These are phyloP conservation scores for Neomonachus schauinslandi DNA, from an alignment of 2,113 vertebrate species.

Conservation along the genomic window DNA sequence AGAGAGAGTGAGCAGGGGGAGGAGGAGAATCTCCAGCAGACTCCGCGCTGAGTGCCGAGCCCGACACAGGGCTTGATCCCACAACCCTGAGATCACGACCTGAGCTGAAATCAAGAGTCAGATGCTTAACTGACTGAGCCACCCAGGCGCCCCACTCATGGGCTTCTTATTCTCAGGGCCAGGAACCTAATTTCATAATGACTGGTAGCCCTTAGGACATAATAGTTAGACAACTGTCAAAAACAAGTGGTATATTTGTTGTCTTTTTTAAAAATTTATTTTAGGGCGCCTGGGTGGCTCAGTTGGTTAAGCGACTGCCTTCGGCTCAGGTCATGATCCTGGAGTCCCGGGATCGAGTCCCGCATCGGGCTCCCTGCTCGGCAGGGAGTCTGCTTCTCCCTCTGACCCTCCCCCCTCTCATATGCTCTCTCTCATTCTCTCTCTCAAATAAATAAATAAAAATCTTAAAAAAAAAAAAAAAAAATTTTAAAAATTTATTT, in stretches of 20 bases:
- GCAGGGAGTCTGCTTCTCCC: no score
- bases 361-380: no score
- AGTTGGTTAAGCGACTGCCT: no score
- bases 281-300: no score
- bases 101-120: not conserved
- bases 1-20: not conserved
- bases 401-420: no score
- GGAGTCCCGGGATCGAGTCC: no score
- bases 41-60: not conserved
- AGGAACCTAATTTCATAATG: not conserved
- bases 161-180: not conserved
- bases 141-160: not conserved
- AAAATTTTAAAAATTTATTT: not conserved
- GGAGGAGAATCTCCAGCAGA: not conserved
- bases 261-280: not conserved
- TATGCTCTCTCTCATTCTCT: no score
- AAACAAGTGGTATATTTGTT: not conserved
- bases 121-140: not conserved
- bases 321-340: no score
- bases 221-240: not conserved
- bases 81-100: not conserved
- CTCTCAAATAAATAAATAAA: no score
- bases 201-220: not conserved
- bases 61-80: not conserved
- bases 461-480: not conserved